A percentile compares a stretch with the other conserved stretches of the same genome.
phyloP scores from a whole-genome alignment of 2,888 invertebrate genomes.

The Trachelus iudaicus region DNA sequence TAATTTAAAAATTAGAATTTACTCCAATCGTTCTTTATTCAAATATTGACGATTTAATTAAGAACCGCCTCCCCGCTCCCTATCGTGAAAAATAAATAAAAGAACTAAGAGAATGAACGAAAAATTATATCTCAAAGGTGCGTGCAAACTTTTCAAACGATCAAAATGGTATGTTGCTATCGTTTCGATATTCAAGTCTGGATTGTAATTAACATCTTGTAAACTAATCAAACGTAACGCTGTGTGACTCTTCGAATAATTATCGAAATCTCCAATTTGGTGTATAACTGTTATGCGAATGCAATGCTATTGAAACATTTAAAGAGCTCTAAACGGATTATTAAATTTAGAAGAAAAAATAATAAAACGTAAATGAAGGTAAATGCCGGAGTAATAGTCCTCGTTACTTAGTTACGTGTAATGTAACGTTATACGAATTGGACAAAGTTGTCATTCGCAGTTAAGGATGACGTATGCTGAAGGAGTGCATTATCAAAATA shows the following conservation, averaged over 20 bases:
- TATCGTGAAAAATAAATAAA: background rate
- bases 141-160: background rate
- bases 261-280: background rate
- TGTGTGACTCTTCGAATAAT: background rate
- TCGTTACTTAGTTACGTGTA: background rate
- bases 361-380: background rate
- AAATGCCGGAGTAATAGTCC: background rate
- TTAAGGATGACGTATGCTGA: background rate
- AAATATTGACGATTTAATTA: background rate
- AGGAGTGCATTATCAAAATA: background rate
- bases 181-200: background rate
- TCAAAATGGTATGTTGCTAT: background rate
- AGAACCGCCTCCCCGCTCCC: background rate
- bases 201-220: background rate
- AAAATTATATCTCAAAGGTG: background rate
- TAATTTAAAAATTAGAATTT: background rate
- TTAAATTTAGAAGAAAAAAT: background rate
- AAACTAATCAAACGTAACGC: background rate
- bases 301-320: background rate
- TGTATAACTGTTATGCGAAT: background rate
- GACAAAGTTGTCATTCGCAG: background rate
- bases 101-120: background rate
- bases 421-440: background rate
- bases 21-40: background rate
- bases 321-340: background rate